Base-by-base conservation (phyloP, 2,888 invertebrate species). In the Acronicta leporina region DNA sequence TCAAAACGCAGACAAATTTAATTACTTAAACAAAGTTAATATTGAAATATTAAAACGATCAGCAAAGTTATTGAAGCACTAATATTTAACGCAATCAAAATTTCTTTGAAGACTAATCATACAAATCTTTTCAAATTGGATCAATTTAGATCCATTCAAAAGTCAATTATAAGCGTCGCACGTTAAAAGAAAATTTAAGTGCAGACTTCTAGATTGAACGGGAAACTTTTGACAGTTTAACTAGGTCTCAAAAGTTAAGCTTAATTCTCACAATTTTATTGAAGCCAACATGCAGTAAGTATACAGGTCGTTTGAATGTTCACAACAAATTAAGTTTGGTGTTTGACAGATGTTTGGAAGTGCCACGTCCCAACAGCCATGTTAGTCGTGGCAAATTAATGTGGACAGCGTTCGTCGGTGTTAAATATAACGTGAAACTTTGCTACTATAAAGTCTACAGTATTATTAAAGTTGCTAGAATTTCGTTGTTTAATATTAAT, bases 81-180 rank as follows among this genome's bases (percentile, higher is more conserved):
- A 51, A 53, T 43, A 58, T 47, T 54, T 38, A 20, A 53, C 50
- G 41, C 49, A 42, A 58, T 63, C 46, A 54, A 45, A 41, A 44
- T 55, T 38, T 60, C 47, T 72, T 60, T 43, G 51, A 58, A 55
- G 40, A 25, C 13, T 40, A 45, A 49, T 59, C 46, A 43, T 16
- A 55, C 13, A 45, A 60, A 49, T 60, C n/a, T 52, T 47, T 60
- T 49, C 20, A 48, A 70, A 53, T 16, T 45, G 1, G 15, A 48
- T 56, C 40, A 15, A 54, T 49, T 42, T 20, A 55, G 55, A 68
- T 68, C 46, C 61, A 73, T 75, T 79, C 46, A 49, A 75, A 82
- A 81, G 68, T 76, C 73, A 79, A 78, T 83, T 77, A 75, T 59
- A 75, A 79, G 74, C 67, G 72, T 60, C 50, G 33, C 42, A 52